A percentile compares a stretch with the other conserved stretches of the same genome.
These are phyloP conservation scores for Scaptomyza pallida DNA, from an alignment of 1,140 invertebrate species.

Conservation along the genomic window DNA sequence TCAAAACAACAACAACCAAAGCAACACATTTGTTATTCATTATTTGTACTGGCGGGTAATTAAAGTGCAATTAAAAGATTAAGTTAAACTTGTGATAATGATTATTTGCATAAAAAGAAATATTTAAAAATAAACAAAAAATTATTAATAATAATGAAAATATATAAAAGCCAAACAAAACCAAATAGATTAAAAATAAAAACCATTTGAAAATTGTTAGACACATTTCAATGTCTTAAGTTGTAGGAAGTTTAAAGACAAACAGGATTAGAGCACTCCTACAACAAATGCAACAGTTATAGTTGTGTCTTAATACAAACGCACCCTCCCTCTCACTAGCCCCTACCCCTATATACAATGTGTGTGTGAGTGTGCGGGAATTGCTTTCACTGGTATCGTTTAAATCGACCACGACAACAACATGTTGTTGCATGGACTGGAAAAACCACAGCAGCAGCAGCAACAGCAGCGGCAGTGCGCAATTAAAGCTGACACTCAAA, in stretches of 20 bases:
- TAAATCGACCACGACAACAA: conserved; percentile 46
- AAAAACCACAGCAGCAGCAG: conserved; percentile 65
- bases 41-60: conserved; percentile 10
- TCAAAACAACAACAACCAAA: conserved; percentile 1
- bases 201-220: not conserved
- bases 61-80: conserved; percentile 13
- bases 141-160: no score
- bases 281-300: no score
- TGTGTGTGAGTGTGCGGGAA: conserved; percentile 12
- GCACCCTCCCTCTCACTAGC: not conserved
- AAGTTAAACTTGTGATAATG: no score
- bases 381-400: conserved; percentile 72
- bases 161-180: not conserved
- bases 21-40: not conserved
- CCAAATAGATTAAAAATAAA: conserved; percentile 3
- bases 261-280: not conserved
- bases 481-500: conserved; percentile 63
- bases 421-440: conserved; percentile 45
- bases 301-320: conserved; percentile 11
- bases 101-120: no score
- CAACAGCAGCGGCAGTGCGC: conserved; percentile 8
- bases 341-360: not conserved
- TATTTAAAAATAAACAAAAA: no score
- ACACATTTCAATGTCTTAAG: conserved; percentile 15
- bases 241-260: conserved; percentile 26